Conservation (phyloP, 2,113 vertebrate genomes). For the Laticauda laticaudata region DNA sequence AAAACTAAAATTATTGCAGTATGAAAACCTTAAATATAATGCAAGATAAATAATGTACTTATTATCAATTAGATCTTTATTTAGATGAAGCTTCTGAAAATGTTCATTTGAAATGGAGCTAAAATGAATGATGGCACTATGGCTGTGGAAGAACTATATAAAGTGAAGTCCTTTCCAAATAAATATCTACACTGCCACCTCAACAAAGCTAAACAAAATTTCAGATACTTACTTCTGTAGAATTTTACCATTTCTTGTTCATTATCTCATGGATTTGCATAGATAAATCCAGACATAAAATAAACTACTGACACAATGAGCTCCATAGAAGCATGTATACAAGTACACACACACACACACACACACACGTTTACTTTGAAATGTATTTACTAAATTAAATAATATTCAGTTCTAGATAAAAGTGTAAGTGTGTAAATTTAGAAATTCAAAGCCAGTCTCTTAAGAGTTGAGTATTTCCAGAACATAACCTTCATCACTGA, state of each 20-base stretch:
- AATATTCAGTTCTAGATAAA: neutral
- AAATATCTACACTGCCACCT: neutral
- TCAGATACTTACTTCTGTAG: neutral
- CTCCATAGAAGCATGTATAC: neutral
- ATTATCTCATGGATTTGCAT: neutral
- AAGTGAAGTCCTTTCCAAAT: neutral
- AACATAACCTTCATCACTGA: neutral
- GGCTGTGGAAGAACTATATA: neutral
- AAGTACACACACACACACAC: neutral
- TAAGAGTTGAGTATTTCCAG: neutral
- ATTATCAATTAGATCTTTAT: neutral
- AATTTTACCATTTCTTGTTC: neutral
- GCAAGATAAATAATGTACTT: neutral
- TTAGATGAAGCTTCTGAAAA: neutral
- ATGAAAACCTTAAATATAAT: conserved; percentile 5
- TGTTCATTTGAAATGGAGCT: neutral
- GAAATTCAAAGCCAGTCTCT: neutral
- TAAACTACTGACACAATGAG: neutral
- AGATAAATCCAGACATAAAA: neutral
- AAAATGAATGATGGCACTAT: neutral
- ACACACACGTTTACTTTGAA: neutral
- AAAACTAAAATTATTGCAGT: neutral
- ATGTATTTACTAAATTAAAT: neutral
- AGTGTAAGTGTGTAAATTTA: neutral
- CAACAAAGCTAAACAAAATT: neutral